These are phyloP conservation scores for Apodemia duryi DNA, from an alignment of 2,888 invertebrate species.

Conservation along the genomic window DNA sequence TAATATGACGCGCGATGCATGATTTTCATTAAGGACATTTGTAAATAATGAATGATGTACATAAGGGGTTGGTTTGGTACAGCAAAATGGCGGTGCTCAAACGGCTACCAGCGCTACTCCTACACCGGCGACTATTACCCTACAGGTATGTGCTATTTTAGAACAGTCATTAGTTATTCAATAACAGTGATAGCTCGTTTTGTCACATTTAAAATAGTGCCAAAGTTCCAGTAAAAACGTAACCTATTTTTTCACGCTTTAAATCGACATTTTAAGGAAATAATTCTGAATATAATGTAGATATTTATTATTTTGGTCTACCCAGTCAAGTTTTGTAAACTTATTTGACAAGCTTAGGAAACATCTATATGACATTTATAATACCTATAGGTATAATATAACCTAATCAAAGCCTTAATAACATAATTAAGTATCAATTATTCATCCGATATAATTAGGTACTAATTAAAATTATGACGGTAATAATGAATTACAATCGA, in stretches of 20 bases:
- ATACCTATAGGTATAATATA: no score
- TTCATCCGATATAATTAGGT: no score
- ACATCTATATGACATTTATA: no score
- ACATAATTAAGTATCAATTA: no score
- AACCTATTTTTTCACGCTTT: no score
- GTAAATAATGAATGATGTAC: slow-evolving; percentile 8
- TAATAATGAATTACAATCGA: background rate
- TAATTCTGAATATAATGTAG: no score
- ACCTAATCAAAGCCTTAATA: no score
- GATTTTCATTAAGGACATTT: background rate
- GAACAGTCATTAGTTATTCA: background rate
- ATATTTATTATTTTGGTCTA: no score
- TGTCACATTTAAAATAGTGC: background rate
- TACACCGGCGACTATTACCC: slow-evolving; percentile 63
- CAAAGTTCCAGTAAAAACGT: background rate
- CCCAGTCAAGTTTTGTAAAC: no score
- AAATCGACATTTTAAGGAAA: no score
- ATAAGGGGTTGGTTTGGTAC: slow-evolving; percentile 50
- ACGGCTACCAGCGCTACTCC: slow-evolving; percentile 43
- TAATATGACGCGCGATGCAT: background rate
- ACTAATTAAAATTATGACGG: background rate
- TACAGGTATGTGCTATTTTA: slow-evolving; percentile 53
- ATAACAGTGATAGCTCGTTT: background rate
- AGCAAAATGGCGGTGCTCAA: slow-evolving; percentile 56
- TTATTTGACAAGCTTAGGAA: no score